Conservation (phyloP, 2,888 invertebrate species). For the Tipula helvola region DNA sequence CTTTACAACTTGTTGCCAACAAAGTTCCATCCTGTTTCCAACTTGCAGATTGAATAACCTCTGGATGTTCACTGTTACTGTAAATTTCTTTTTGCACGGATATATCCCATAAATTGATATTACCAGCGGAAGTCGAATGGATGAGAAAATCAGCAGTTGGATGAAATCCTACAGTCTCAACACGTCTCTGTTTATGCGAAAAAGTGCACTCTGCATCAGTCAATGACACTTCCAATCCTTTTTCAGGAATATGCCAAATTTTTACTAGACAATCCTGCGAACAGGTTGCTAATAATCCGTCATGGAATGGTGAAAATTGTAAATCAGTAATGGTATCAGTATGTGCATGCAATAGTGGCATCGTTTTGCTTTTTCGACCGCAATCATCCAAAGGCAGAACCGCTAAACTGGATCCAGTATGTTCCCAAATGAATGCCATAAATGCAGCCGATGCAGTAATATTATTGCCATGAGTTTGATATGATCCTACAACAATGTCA, state of each 20-base stretch:
- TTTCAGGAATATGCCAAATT: constrained; percentile 79
- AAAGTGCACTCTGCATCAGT: constrained; percentile 69
- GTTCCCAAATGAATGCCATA: constrained; percentile 93
- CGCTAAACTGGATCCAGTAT: constrained; percentile 81
- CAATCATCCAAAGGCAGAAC: constrained; percentile 78
- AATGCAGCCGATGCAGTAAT: constrained; percentile 86
- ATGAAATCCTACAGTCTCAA: constrained; percentile 85
- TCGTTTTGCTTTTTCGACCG: constrained; percentile 77
- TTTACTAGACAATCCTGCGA: constrained; percentile 81
- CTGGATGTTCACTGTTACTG: constrained; percentile 65
- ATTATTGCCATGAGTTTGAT: constrained; percentile 91
- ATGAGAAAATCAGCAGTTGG: constrained; percentile 83
- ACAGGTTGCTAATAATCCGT: constrained; percentile 80
- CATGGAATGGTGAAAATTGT: constrained; percentile 92
- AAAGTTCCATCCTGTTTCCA: constrained; percentile 76
- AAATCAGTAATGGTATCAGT: constrained; percentile 88
- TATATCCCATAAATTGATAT: constrained; percentile 77
- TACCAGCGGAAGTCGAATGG: constrained; percentile 71
- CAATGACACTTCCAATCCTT: constrained; percentile 62
- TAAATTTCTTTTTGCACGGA: constrained; percentile 68
- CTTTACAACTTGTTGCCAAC: constrained; percentile 81
- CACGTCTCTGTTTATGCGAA: constrained; percentile 69
- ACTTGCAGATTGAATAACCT: constrained; percentile 77
- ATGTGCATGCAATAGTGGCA: constrained; percentile 76
- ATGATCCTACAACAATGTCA: constrained; percentile 83